Evolutionary conservation across 1,140 invertebrate genomes (phyloP).

Genomic region (Glomeris maerens): DNA sequence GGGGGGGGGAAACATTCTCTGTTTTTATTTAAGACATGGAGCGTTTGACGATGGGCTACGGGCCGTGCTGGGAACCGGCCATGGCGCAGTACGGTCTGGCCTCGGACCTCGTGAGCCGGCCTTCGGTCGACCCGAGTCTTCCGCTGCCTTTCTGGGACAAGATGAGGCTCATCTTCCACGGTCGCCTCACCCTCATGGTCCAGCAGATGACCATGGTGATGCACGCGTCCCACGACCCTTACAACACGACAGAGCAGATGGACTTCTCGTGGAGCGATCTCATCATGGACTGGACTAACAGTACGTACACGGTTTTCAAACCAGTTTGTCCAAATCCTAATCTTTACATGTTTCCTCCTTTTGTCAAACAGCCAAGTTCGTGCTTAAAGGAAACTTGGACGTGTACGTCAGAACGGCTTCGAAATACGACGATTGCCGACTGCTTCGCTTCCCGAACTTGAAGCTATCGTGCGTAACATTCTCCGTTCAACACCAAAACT

Average conservation of each 20-base stretch:
- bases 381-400: conserved; percentile 69
- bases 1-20: no score
- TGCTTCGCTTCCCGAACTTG: conserved; percentile 79
- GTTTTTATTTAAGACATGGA: conserved; percentile 47
- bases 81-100: conserved; percentile 87
- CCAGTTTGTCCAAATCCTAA: not conserved
- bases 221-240: conserved; percentile 91
- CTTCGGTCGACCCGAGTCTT: conserved; percentile 82
- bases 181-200: conserved; percentile 71
- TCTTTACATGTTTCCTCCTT: not conserved
- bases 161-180: conserved; percentile 80
- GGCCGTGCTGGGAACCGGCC: conserved; percentile 96
- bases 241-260: conserved; percentile 98
- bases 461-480: conserved; percentile 49
- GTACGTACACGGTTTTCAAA: conserved; percentile 31
- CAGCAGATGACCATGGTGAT: conserved; percentile 71
- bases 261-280: conserved; percentile 86
- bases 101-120: conserved; percentile 40
- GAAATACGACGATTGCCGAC: conserved; percentile 92
- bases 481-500: no score
- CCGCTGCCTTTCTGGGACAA: conserved; percentile 97
- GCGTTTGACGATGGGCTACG: conserved; percentile 80
- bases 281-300: conserved; percentile 90
- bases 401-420: conserved; percentile 88
- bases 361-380: conserved; percentile 52